Evolutionary conservation across 1,140 invertebrate species (phyloP), one percentile per base, ranked within the genome.

Genomic region (Drosophila fuyamai): DNA sequence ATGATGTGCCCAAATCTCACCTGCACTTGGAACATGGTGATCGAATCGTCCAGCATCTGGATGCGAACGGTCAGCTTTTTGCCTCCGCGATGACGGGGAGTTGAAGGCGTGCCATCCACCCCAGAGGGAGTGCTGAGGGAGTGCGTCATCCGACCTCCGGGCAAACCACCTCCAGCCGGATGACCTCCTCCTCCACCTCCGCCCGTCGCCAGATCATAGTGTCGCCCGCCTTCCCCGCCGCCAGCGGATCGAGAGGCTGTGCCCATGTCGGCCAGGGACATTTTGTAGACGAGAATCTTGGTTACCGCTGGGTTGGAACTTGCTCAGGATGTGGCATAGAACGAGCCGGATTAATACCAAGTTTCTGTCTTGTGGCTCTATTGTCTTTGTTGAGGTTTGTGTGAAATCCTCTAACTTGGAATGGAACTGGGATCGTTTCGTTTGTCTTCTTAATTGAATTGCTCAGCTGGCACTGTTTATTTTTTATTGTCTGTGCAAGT

Each of bases 11-110:
- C 6, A 59, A 63, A 80, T 29, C 93, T 94, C 91, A 97, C 97
- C 96, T 97, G 97, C 72, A 97, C 96, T 95, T 97, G 97, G 93
- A 97, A 97, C 94, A 97, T 96, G 60, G 97, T 97, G 90, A 97
- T 94, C 27, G 95, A 95, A 93, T 97, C 97, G 85, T 97, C 97
- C 61, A 97, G 93, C 97, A 97, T 97, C 93, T 97, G 96, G 43
- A 97, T 96, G 77, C 96, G 93, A 48, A 97, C 95, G 13, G 96
- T 96, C 46, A 97, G 93, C 95, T 97, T 97, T 93, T 97, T 97
- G 76, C 96, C 96, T 78, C 95, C 95, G 89, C 96, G 96, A 79
- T 92, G 91, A 35, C 93, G 92, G 14, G 96, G 95, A 59, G 96
- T 96, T 57, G 96, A 94, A 32, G 96, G 95, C 46, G 96, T 96